Evolutionary conservation across 1,140 invertebrate genomes (phyloP), one percentile per base, ranked within the genome.

Genomic region (Goniozus legneri): DNA sequence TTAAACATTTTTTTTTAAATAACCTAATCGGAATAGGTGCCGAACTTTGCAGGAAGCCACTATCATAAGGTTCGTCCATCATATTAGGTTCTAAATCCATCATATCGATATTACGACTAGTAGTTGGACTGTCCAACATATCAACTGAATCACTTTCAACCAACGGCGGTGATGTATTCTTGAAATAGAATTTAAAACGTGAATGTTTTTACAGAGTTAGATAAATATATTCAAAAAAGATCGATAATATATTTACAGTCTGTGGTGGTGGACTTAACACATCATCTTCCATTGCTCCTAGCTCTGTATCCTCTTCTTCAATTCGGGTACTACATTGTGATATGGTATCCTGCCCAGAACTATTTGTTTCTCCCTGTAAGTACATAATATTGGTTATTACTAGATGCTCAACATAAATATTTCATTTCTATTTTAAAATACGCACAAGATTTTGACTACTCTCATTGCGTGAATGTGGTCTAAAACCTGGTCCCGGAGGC

Each of bases 401-500:
- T 34, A 47, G 35, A 24, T 32, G 6, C 10, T 18, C 19, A 6
- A 35, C 18, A 22, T 22, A 22, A 13, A 43, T 33, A 33, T 43
- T 43, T 32, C 20, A 34, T 35, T 24, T 13, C 14, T 13, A 24
- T 13, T 18, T 18, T 3, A 18, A n/a, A 22, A 41, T 16, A 54
- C 60, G 66, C 57, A 76, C 73, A 12, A 75, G 52, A 55, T 75
- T 76, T 15, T 76, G 72, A 47, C 62, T 75, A 40, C 71, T 75
- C 64, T 93, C 90, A 63, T 92, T 94, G 24, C 91, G 78, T 15
- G 87, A 90, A 71, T 95, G 92, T 3, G 94, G 92, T 24, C 94
- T 76, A 67, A 97, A 97, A 10, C 94, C 94, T 14, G 92, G 93
- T 0, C 93, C 92, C 8, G 89, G 91, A 14, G 92, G 92, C 44